A percentile compares a stretch with the other conserved stretches of the same genome.
These are phyloP conservation scores for Pipistrellus pygmaeus DNA, from an alignment of 2,797 vertebrate genomes.

Conservation along the genomic window DNA sequence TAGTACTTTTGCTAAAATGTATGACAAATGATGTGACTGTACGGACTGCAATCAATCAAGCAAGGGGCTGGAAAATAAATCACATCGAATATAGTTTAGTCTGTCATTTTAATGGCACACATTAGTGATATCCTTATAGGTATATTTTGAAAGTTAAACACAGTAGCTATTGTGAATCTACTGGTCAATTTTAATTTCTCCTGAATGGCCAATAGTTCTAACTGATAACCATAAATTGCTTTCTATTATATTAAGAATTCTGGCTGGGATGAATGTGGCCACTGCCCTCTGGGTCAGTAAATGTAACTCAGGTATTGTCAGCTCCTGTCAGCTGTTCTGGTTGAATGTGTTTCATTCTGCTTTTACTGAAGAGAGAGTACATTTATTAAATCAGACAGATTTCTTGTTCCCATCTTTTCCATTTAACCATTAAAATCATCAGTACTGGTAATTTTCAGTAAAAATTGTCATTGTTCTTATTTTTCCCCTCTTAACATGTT, in stretches of 20 bases:
- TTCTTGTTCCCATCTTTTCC: constrained; percentile 49
- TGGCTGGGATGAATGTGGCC: background rate
- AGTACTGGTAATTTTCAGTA: background rate
- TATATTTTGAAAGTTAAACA: constrained; percentile 27
- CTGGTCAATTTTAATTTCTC: constrained; percentile 9
- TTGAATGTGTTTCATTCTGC: constrained; percentile 7
- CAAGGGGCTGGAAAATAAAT: constrained; percentile 30
- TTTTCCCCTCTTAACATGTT: background rate
- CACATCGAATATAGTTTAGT: constrained; percentile 16
- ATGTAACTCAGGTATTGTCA: background rate
- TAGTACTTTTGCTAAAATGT: constrained; percentile 34
- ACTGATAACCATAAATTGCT: background rate
- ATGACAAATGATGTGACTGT: constrained; percentile 16
- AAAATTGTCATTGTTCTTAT: background rate
- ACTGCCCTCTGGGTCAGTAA: background rate
- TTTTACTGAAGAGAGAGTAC: constrained; percentile 21
- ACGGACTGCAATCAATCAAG: background rate
- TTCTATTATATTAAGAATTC: background rate
- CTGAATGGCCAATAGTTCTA: constrained; percentile 12
- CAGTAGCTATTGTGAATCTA: constrained; percentile 16
- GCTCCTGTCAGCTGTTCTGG: background rate
- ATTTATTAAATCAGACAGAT: constrained; percentile 39
- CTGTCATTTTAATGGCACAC: constrained; percentile 31
- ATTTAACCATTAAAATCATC: constrained; percentile 1
- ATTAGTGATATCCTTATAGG: background rate